These are phyloP conservation scores for Sturmia bella DNA, from an alignment of 2,888 invertebrate genomes.

Conservation along the genomic window DNA sequence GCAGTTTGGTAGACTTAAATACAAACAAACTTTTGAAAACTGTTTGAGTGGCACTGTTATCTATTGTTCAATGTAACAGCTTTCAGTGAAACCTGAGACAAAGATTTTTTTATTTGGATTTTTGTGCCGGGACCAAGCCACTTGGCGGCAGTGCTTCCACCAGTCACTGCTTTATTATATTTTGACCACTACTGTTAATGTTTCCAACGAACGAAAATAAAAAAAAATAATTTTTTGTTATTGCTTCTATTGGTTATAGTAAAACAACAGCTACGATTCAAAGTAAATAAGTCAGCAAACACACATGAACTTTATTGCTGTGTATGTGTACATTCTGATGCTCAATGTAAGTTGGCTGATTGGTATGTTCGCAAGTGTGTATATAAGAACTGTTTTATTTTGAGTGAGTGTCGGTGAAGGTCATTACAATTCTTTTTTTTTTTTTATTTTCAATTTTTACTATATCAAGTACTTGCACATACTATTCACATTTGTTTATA, in stretches of 20 bases:
- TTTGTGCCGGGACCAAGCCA: too few species aligned
- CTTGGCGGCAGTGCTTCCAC: too few species aligned
- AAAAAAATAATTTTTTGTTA: constrained; percentile 1
- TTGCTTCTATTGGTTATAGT: constrained; percentile 5
- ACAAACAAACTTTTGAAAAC: too few species aligned
- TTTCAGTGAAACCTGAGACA: too few species aligned
- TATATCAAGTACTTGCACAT: neutral
- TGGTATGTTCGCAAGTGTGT: neutral
- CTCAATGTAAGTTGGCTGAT: too few species aligned
- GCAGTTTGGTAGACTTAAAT: too few species aligned
- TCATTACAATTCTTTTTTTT: constrained; percentile 53
- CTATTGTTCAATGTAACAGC: too few species aligned
- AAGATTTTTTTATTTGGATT: too few species aligned
- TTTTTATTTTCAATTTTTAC: neutral
- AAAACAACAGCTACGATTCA: constrained; percentile 11
- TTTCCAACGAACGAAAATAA: neutral
- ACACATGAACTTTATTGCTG: constrained; percentile 40
- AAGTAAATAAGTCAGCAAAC: constrained; percentile 44
- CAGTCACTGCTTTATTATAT: too few species aligned
- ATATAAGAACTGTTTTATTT: constrained; percentile 28
- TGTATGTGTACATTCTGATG: constrained; percentile 9
- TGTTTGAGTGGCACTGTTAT: too few species aligned
- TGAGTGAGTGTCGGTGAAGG: constrained; percentile 55
- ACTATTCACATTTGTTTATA: neutral
- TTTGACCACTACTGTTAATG: constrained; percentile 1